Conservation (phyloP, 2,113 vertebrate genomes). For the Nesogale talazaci region DNA sequence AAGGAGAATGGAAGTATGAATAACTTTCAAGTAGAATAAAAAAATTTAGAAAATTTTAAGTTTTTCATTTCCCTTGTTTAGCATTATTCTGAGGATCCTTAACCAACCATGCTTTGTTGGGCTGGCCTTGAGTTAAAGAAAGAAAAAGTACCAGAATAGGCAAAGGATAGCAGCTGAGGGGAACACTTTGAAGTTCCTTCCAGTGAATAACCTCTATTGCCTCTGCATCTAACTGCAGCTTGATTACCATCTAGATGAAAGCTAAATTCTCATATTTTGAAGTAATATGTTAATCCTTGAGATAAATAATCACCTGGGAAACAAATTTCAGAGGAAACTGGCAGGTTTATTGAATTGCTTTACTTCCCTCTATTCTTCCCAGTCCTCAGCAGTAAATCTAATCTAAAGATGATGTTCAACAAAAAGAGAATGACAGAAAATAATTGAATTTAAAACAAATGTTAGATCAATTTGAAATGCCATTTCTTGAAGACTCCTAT, state of each 20-base stretch:
- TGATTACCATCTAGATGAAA: conserved; percentile 22
- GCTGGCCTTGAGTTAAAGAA: neutral
- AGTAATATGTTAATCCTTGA: neutral
- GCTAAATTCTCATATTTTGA: neutral
- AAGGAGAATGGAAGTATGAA: neutral
- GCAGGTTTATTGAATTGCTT: neutral
- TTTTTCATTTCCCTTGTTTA: conserved; percentile 1
- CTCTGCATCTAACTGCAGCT: neutral
- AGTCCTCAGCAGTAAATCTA: neutral
- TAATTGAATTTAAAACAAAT: neutral
- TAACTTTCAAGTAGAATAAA: neutral
- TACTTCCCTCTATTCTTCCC: neutral
- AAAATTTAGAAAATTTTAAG: neutral
- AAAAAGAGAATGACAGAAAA: neutral
- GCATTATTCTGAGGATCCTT: neutral
- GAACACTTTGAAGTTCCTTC: neutral
- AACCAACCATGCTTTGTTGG: neutral
- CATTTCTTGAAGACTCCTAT: neutral
- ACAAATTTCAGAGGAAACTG: conserved; percentile 35
- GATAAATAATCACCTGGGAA: conserved; percentile 25
- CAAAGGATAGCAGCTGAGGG: neutral
- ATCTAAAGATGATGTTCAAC: neutral
- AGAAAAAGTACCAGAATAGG: neutral
- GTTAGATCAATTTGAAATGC: neutral
- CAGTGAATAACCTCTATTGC: neutral